Evolutionary conservation across 2,888 invertebrate species (phyloP).

Genomic region (Cabera pusaria): DNA sequence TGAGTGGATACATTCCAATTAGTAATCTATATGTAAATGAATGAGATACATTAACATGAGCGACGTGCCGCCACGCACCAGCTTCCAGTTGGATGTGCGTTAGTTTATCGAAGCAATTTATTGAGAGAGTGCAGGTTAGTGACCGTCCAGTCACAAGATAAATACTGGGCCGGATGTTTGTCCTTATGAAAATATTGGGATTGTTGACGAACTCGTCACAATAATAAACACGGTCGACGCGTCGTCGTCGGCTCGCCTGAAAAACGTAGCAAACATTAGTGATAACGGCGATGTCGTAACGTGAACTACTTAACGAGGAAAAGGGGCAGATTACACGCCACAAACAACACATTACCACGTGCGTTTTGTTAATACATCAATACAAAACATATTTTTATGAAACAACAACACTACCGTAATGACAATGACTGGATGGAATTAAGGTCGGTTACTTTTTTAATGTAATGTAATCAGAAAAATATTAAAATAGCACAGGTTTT

Average conservation of each 20-base stretch:
- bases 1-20: slow-evolving; percentile 12
- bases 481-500: too few relatives aligned
- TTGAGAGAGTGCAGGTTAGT: slow-evolving; percentile 40
- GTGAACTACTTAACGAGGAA: slow-evolving; percentile 27
- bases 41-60: slow-evolving; percentile 13
- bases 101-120: slow-evolving; percentile 41
- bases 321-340: slow-evolving; percentile 16
- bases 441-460: too few relatives aligned
- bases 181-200: slow-evolving; percentile 32
- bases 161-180: slow-evolving; percentile 42
- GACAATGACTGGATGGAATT: too few relatives aligned
- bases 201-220: slow-evolving; percentile 22
- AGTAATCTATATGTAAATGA: slow-evolving; percentile 26
- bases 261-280: slow-evolving; percentile 27
- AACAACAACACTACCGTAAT: too few relatives aligned
- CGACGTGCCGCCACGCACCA: slow-evolving; percentile 24
- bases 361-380: slow-evolving; percentile 2
- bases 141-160: slow-evolving; percentile 41
- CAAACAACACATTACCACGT: slow-evolving; percentile 21
- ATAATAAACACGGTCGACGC: slow-evolving; percentile 27
- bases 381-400: too few relatives aligned
- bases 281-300: slow-evolving; percentile 34
- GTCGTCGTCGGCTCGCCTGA: slow-evolving; percentile 11
- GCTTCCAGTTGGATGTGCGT: slow-evolving; percentile 18
- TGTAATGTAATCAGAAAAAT: too few relatives aligned